phyloP scores from a whole-genome alignment of 2,888 invertebrate species.

The Labia minor region DNA sequence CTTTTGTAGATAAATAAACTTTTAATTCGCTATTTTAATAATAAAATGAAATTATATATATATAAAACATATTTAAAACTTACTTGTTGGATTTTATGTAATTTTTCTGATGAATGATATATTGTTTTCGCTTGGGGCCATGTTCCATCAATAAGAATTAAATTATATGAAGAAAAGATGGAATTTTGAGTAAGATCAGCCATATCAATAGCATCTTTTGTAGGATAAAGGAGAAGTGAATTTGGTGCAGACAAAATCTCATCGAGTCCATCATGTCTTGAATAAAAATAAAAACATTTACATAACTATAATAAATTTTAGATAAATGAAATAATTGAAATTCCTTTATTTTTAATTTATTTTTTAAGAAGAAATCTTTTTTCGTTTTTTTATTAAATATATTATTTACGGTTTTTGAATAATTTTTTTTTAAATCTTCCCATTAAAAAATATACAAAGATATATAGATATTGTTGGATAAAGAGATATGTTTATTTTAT shows the following conservation, averaged over 20 bases:
- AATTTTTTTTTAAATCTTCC: too few species aligned
- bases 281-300: neutral
- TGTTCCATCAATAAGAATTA: slow-evolving; percentile 83
- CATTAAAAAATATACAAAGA: too few species aligned
- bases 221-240: slow-evolving; percentile 72
- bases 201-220: slow-evolving; percentile 59
- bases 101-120: slow-evolving; percentile 51
- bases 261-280: slow-evolving; percentile 45
- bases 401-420: too few species aligned
- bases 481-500: neutral
- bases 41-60: too few species aligned
- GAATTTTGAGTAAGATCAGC: slow-evolving; percentile 38
- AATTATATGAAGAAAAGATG: slow-evolving; percentile 50
- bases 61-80: too few species aligned
- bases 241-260: slow-evolving; percentile 53
- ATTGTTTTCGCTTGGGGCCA: slow-evolving; percentile 79
- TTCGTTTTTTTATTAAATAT: too few species aligned
- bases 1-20: too few species aligned
- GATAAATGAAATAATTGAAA: neutral
- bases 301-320: too few species aligned
- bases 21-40: too few species aligned
- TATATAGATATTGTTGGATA: neutral
- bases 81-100: slow-evolving; percentile 62
- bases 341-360: neutral
- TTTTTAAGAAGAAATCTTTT: too few species aligned